Evolutionary conservation across 2,888 invertebrate species (phyloP).

Genomic region (Chalcosyrphus nemorum): DNA sequence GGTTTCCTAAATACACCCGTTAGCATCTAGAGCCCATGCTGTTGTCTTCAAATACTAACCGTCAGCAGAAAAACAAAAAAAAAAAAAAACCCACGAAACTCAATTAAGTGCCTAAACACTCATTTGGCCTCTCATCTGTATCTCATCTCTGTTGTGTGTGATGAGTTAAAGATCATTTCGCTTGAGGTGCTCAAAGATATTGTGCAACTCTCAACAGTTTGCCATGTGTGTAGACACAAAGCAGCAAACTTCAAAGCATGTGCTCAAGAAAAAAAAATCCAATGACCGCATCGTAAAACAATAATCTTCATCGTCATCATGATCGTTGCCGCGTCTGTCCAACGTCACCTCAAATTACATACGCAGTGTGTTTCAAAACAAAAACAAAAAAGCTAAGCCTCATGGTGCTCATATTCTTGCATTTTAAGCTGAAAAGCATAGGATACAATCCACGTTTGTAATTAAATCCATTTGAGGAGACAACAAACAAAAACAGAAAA

Average conservation of each 20-base stretch:
- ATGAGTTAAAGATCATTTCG: conserved; percentile 64
- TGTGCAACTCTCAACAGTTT: conserved; percentile 40
- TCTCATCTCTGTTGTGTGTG: conserved; percentile 35
- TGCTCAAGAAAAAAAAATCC: conserved; percentile 44
- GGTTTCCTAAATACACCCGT: conserved; percentile 24
- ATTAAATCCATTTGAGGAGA: conserved; percentile 61
- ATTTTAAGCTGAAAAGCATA: conserved; percentile 30
- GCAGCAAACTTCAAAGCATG: conserved; percentile 21
- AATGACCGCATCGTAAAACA: conserved; percentile 57
- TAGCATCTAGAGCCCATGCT: conserved; percentile 14
- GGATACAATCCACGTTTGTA: conserved; percentile 37
- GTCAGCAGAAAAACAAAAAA: not conserved
- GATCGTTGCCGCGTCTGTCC: conserved; percentile 11
- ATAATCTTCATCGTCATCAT: conserved; percentile 25
- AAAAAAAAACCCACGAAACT: conserved; percentile 27
- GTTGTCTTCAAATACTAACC: conserved; percentile 4
- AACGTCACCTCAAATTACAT: conserved; percentile 60
- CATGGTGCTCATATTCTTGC: conserved; percentile 47
- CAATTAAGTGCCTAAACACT: conserved; percentile 65
- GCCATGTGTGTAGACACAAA: conserved; percentile 12
- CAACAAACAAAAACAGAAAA: conserved; percentile 31
- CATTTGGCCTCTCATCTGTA: conserved; percentile 48
- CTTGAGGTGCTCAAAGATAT: conserved; percentile 47
- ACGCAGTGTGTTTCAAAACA: conserved; percentile 9
- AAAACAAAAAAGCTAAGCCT: conserved; percentile 3